Conservation (phyloP, 2,797 vertebrate species). For the Darevskia mixta region DNA sequence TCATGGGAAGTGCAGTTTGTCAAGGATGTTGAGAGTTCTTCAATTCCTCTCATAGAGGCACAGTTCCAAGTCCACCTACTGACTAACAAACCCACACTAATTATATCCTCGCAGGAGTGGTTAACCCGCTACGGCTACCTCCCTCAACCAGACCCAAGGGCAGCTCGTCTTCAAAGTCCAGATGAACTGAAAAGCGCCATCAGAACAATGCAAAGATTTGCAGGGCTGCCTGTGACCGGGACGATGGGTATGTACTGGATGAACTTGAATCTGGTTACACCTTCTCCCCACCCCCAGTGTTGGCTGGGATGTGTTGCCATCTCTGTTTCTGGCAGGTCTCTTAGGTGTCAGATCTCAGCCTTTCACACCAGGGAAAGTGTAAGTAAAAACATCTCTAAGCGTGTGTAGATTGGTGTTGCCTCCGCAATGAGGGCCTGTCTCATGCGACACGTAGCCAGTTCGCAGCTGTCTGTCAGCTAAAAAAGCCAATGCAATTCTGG, state of each 20-base stretch:
- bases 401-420: neutral
- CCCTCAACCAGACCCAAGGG: conserved; percentile 83
- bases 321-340: neutral
- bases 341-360: neutral
- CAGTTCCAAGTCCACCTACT: no score
- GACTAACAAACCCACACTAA: neutral
- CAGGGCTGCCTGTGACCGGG: conserved; percentile 84
- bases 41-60: no score
- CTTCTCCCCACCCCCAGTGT: neutral
- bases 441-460: neutral
- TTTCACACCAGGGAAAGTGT: neutral
- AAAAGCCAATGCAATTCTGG: no score
- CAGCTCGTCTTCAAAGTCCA: conserved; percentile 84
- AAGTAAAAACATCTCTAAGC: neutral
- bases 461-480: no score
- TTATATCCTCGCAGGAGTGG: conserved; percentile 83
- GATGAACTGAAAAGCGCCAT: conserved; percentile 84
- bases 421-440: neutral
- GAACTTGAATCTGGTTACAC: neutral
- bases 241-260: conserved; percentile 78
- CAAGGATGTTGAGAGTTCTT: no score
- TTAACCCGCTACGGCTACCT: conserved; percentile 92
- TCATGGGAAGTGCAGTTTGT: no score
- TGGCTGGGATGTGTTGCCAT: neutral
- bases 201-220: conserved; percentile 89